phyloP scores from a whole-genome alignment of 2,113 vertebrate species.

The Apteryx mantelli region DNA sequence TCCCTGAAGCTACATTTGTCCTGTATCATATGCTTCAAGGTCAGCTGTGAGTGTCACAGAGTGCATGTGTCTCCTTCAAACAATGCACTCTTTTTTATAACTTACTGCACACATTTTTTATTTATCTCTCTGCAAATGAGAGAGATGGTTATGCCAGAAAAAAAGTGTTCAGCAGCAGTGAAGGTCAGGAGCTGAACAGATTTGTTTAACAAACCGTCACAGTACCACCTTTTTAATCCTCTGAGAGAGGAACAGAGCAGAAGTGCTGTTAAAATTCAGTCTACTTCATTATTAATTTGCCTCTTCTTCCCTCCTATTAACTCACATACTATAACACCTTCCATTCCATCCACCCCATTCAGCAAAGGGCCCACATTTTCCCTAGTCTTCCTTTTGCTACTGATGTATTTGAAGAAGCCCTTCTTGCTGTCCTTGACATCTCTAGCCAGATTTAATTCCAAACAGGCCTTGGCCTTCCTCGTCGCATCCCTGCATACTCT shows the following conservation, averaged over 20 bases:
- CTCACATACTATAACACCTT: background rate
- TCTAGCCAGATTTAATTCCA: too few relatives aligned
- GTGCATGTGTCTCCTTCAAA: background rate
- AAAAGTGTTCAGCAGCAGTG: background rate
- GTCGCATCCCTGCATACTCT: too few relatives aligned
- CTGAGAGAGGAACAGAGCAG: conserved; percentile 19
- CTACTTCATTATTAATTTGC: conserved; percentile 49
- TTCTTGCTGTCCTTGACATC: too few relatives aligned
- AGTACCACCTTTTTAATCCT: conserved; percentile 37
- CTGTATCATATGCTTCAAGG: background rate
- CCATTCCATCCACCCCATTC: background rate
- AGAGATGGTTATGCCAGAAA: background rate
- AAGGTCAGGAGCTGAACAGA: conserved; percentile 48
- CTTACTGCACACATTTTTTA: background rate
- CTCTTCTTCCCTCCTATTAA: conserved; percentile 31
- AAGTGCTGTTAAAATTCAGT: conserved; percentile 38
- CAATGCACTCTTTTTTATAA: background rate
- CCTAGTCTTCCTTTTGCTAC: too few relatives aligned
- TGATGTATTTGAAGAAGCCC: too few relatives aligned
- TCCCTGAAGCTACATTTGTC: background rate
- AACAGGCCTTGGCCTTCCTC: too few relatives aligned
- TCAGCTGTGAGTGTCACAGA: background rate
- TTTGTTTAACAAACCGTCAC: background rate
- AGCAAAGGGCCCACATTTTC: too few relatives aligned
- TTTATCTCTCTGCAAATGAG: conserved; percentile 24